These are phyloP conservation scores for Thyatira batis DNA, from an alignment of 2,888 invertebrate genomes.

Conservation along the genomic window DNA sequence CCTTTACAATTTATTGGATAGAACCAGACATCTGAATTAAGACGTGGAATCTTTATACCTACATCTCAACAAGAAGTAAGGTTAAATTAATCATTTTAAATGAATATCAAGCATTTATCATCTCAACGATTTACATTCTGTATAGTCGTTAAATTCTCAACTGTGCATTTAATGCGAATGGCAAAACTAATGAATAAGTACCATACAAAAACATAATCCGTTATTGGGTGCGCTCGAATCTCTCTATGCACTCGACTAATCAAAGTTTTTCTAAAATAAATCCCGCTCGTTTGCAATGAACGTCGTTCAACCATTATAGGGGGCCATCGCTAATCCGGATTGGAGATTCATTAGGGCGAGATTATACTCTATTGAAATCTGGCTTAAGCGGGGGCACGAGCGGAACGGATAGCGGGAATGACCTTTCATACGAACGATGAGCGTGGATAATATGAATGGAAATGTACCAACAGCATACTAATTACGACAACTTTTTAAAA, in stretches of 20 bases:
- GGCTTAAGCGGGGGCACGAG: slow-evolving; percentile 65
- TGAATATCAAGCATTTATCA: slow-evolving; percentile 1
- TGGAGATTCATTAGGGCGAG: slow-evolving; percentile 82
- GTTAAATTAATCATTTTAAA: not conserved
- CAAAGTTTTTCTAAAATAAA: slow-evolving; percentile 72
- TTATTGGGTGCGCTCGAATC: slow-evolving; percentile 22
- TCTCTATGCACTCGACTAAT: slow-evolving; percentile 55
- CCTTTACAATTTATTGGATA: slow-evolving; percentile 76
- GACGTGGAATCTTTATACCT: slow-evolving; percentile 36
- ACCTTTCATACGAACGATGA: slow-evolving; percentile 6
- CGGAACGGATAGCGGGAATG: slow-evolving; percentile 44
- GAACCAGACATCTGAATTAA: slow-evolving; percentile 64
- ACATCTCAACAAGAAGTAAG: slow-evolving; percentile 6
- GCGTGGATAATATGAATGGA: not conserved
- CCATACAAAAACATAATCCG: slow-evolving; percentile 11
- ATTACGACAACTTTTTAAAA: too few species aligned
- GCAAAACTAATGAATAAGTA: slow-evolving; percentile 2
- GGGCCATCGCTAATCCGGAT: slow-evolving; percentile 77
- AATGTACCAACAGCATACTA: not conserved
- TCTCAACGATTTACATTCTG: not conserved
- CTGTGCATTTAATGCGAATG: not conserved
- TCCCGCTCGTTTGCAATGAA: slow-evolving; percentile 66
- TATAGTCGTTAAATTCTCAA: not conserved
- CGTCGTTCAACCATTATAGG: slow-evolving; percentile 68
- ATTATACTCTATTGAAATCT: slow-evolving; percentile 83